These are phyloP conservation scores for Pseudochirops corinnae DNA, from an alignment of 2,797 vertebrate genomes.

Conservation along the genomic window DNA sequence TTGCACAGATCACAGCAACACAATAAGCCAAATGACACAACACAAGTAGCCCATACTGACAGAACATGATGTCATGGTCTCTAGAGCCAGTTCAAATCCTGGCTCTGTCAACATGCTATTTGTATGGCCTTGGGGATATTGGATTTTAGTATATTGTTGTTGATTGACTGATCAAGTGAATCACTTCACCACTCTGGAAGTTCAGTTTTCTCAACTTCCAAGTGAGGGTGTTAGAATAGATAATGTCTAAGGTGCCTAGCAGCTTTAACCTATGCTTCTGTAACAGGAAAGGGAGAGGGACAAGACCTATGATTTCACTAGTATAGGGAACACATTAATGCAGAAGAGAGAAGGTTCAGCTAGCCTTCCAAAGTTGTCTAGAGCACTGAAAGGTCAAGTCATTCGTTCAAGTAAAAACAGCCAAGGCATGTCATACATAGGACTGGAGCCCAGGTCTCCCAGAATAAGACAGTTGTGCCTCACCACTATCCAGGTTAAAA, in stretches of 20 bases:
- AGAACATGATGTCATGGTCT: neutral
- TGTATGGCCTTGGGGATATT: neutral
- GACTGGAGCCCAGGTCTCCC: neutral
- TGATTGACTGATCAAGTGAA: neutral
- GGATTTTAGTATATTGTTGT: neutral
- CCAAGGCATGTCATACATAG: neutral
- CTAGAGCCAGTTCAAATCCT: neutral
- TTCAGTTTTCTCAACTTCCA: neutral
- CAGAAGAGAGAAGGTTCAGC: neutral
- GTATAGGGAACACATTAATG: neutral
- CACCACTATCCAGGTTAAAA: slow-evolving; percentile 47
- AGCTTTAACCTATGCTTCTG: neutral
- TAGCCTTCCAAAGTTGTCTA: neutral
- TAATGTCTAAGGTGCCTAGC: neutral
- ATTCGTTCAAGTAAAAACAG: neutral
- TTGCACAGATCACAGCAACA: slow-evolving; percentile 37
- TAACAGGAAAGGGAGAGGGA: neutral
- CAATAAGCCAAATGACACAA: slow-evolving; percentile 37
- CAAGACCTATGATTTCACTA: neutral
- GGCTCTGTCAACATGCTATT: neutral
- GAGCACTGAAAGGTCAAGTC: neutral
- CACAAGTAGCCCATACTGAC: slow-evolving; percentile 42
- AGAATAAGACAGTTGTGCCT: neutral
- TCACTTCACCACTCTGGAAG: neutral
- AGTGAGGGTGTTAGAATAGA: neutral